phyloP scores from a whole-genome alignment of 1,140 invertebrate genomes.

The Pogonus chalceus region DNA sequence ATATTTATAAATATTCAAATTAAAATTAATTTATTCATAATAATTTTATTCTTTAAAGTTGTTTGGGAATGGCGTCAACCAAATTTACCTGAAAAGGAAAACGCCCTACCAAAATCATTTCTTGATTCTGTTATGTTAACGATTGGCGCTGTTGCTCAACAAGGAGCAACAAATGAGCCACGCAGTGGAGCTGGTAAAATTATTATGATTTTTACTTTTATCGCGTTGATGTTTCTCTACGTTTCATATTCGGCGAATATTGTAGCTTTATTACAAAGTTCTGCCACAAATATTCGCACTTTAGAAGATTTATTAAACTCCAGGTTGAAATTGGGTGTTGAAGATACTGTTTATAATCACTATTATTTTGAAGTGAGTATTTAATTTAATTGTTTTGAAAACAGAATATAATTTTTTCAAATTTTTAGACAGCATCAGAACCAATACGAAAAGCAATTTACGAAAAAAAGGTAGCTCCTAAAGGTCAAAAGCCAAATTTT shows the following conservation, averaged over 20 bases:
- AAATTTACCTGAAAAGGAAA: background rate
- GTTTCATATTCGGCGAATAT: conserved; percentile 39
- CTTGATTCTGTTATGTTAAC: conserved; percentile 8
- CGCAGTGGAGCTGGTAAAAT: conserved; percentile 8
- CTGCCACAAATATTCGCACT: conserved; percentile 11
- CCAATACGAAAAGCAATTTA: conserved; percentile 45
- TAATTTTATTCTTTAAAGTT: background rate
- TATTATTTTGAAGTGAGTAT: conserved; percentile 27
- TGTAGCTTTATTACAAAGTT: conserved; percentile 13
- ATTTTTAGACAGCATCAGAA: conserved; percentile 42
- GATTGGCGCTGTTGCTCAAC: conserved; percentile 11
- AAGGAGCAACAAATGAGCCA: conserved; percentile 4
- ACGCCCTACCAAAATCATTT: background rate
- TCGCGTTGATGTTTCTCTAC: conserved; percentile 26
- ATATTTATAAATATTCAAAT: background rate
- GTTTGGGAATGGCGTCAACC: background rate
- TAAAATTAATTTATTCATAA: too few species aligned
- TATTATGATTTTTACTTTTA: conserved; percentile 13
- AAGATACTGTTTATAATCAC: conserved; percentile 14
- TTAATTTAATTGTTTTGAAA: conserved; percentile 24
- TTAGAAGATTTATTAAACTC: conserved; percentile 14
- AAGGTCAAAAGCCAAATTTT: conserved; percentile 40
- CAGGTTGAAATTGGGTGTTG: conserved; percentile 13
- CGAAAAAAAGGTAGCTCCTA: conserved; percentile 45
- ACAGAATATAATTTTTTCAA: conserved; percentile 32